Evolutionary conservation across 2,797 vertebrate genomes (phyloP), one percentile per base, ranked within the genome.

Genomic region (Lutjanus campechanus): DNA sequence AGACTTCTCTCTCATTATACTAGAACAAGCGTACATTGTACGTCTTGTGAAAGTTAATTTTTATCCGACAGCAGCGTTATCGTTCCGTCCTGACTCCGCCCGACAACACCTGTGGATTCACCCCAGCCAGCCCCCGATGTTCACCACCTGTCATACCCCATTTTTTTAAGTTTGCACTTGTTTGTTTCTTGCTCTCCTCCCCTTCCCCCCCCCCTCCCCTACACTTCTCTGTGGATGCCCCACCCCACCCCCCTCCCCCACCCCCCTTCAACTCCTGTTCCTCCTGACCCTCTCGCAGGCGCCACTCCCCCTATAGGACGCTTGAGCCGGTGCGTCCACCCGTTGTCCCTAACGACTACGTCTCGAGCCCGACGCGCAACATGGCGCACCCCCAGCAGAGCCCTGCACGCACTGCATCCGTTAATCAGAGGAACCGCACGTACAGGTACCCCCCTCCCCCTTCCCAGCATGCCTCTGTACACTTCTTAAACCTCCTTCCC

Each of bases 381-480:
- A 96, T 95, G 95, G 96, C 96, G 92, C 97, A 95, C 76, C 96
- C 97, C 85, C 97, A 96, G 91, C 96, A 98, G 96, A 99, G 98
- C 96, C 98, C 98, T 82, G 97, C 97, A 93, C 96, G 97, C 95
- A 98, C 97, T 92, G 97, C 98, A 94, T 98, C 98, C 75, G 96
- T 99, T 91, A 99, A 98, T 96, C 98, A 99, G 96, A 98, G 98
- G 97, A 99, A 96, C 95, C 98, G 98, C 97, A 99, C 98, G 79
- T 99, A 99, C 98, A 99, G 98, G 98, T 99, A 99, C 94, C 95
- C 93, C 85, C 50, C 61, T 62, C 73, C 82, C 76, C 50, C 77
- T 59, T 73, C 85, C 89, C 89, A 90, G 90, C 93, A 92, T 93
- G 86, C 83, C 85, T 92, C 84, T 89, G 50, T 87, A 83, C 79